A percentile compares a stretch with the other conserved stretches of the same genome.
Evolutionary conservation across 1,140 invertebrate species (phyloP).

Genomic region (Pomacea maculata): DNA sequence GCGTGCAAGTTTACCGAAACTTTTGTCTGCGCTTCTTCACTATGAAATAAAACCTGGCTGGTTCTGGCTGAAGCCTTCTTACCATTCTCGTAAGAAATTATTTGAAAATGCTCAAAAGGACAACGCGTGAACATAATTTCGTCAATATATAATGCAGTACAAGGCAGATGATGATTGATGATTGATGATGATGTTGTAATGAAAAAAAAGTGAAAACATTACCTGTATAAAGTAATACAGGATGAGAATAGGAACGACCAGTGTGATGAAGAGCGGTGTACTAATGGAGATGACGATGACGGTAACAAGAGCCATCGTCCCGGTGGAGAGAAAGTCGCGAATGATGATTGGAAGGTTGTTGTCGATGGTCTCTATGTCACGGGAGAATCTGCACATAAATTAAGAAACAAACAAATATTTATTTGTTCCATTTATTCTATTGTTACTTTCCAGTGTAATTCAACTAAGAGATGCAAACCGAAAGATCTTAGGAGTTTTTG

Average conservation of each 20-base stretch:
- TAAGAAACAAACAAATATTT: neutral
- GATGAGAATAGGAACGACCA: conserved; percentile 69
- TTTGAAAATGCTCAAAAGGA: too few species aligned
- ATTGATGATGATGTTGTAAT: neutral
- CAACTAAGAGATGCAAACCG: neutral
- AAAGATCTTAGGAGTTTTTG: too few species aligned
- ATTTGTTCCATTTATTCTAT: neutral
- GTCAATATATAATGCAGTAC: neutral
- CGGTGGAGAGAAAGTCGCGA: conserved; percentile 48
- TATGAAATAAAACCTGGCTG: too few species aligned
- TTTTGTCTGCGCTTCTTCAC: too few species aligned
- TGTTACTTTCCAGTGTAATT: neutral
- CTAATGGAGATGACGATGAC: conserved; percentile 46
- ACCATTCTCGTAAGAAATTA: too few species aligned
- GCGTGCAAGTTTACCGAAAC: too few species aligned
- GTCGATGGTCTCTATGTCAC: conserved; percentile 71
- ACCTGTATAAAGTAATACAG: conserved; percentile 71
- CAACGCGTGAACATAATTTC: too few species aligned
- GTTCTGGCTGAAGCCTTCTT: too few species aligned
- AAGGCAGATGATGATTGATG: neutral
- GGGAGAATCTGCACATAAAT: conserved; percentile 72
- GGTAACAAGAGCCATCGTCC: conserved; percentile 39
- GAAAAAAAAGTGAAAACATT: neutral
- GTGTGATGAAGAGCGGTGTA: conserved; percentile 48
- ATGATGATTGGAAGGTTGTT: conserved; percentile 66